These are phyloP conservation scores for Pheosia tremula DNA, from an alignment of 2,888 invertebrate species.

Conservation along the genomic window DNA sequence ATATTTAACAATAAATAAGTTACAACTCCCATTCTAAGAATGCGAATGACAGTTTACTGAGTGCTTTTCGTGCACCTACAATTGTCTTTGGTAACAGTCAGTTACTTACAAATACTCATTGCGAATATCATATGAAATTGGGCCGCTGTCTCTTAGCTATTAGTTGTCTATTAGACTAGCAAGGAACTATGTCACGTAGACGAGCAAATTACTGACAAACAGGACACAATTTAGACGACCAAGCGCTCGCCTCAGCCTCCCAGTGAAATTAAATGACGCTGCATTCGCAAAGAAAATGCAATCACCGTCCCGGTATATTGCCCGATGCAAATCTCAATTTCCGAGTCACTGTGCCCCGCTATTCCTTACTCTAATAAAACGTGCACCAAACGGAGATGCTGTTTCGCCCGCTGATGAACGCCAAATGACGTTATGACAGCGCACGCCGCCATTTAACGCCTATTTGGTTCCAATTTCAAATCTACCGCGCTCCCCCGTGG, in stretches of 20 bases:
- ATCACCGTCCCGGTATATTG: conserved; percentile 75
- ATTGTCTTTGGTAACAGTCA: too few species aligned
- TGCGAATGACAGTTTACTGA: too few species aligned
- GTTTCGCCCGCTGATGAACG: conserved; percentile 83
- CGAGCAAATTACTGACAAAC: conserved; percentile 51
- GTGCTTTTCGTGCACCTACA: too few species aligned
- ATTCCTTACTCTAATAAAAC: conserved; percentile 85
- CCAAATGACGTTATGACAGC: conserved; percentile 83
- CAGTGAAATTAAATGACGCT: conserved; percentile 78
- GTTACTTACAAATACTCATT: not conserved
- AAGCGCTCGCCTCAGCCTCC: conserved; percentile 60
- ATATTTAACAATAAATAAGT: too few species aligned
- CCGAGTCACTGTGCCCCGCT: conserved; percentile 79
- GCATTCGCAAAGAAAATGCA: conserved; percentile 82
- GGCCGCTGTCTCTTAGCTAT: not conserved
- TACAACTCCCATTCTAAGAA: too few species aligned
- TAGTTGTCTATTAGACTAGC: not conserved
- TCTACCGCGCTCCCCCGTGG: conserved; percentile 80
- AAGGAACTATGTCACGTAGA: conserved; percentile 35
- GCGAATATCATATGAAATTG: not conserved
- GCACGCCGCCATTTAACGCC: conserved; percentile 87
- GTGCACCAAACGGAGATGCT: conserved; percentile 81
- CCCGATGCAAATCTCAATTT: conserved; percentile 82
- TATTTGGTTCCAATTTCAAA: conserved; percentile 87
- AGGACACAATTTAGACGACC: conserved; percentile 66